These are phyloP conservation scores for Lasioglossum leucozonium DNA, from an alignment of 2,888 invertebrate species.

Conservation along the genomic window DNA sequence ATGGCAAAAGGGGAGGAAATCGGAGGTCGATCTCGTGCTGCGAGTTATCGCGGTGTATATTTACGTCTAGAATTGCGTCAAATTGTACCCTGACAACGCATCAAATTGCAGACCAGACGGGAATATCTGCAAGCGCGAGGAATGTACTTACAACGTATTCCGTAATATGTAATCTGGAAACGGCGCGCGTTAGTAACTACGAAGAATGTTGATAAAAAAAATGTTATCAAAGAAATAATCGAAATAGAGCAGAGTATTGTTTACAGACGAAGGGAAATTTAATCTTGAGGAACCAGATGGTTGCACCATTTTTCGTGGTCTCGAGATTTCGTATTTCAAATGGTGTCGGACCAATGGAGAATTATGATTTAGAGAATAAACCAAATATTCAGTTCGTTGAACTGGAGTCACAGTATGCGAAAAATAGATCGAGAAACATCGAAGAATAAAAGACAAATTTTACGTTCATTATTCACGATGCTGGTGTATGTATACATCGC, in stretches of 20 bases:
- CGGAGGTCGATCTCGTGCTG: not conserved
- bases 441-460: not conserved
- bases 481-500: not conserved
- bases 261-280: not conserved
- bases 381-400: not conserved
- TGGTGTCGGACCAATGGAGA: not conserved
- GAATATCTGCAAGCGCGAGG: slow-evolving; percentile 1
- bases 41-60: not conserved
- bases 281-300: not conserved
- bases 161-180: not conserved
- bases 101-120: slow-evolving; percentile 2
- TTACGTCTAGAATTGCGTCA: slow-evolving; percentile 6
- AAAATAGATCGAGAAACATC: not conserved
- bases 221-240: not conserved
- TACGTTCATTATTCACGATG: not conserved
- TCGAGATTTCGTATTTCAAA: not conserved
- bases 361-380: not conserved
- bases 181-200: not conserved
- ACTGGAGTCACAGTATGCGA: not conserved
- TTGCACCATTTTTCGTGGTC: not conserved
- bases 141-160: not conserved
- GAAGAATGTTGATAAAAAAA: not conserved
- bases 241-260: not conserved
- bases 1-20: not conserved
- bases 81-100: not conserved